phyloP scores from a whole-genome alignment of 2,888 invertebrate genomes.

The Caprella mutica region DNA sequence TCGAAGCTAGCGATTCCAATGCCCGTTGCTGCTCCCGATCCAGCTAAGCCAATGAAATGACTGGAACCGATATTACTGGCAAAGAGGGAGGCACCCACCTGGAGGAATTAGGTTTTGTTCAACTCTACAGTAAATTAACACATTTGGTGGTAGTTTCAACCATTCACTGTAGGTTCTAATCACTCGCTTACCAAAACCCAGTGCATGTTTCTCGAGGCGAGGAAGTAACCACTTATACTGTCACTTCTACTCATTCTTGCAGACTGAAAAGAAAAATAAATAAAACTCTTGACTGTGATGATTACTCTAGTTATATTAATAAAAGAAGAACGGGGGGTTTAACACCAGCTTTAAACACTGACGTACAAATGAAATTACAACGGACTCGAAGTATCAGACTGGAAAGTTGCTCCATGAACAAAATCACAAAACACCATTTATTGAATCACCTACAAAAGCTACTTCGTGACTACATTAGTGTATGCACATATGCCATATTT shows the following conservation, averaged over 20 bases:
- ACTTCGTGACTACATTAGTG: not conserved
- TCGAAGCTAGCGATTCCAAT: slow-evolving; percentile 44
- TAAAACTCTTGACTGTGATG: no score
- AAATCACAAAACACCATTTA: no score
- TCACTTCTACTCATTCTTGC: slow-evolving; percentile 37
- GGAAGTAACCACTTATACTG: slow-evolving; percentile 42
- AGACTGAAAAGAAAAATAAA: slow-evolving; percentile 35
- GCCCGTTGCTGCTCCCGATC: slow-evolving; percentile 43
- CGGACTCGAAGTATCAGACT: no score
- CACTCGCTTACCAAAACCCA: slow-evolving; percentile 43
- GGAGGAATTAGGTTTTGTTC: not conserved
- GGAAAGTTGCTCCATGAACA: no score
- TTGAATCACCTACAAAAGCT: no score
- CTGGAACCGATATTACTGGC: slow-evolving; percentile 46
- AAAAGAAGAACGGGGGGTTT: no score
- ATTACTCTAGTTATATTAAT: not conserved
- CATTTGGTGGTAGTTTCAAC: not conserved
- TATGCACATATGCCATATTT: no score
- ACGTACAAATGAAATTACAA: no score
- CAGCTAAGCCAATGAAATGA: slow-evolving; percentile 46
- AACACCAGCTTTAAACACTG: no score
- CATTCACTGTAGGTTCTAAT: not conserved
- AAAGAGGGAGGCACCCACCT: slow-evolving; percentile 46
- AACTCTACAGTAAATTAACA: not conserved
- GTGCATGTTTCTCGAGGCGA: slow-evolving; percentile 45